phyloP scores from a whole-genome alignment of 2,797 vertebrate genomes.

The Sandelia bainsii region DNA sequence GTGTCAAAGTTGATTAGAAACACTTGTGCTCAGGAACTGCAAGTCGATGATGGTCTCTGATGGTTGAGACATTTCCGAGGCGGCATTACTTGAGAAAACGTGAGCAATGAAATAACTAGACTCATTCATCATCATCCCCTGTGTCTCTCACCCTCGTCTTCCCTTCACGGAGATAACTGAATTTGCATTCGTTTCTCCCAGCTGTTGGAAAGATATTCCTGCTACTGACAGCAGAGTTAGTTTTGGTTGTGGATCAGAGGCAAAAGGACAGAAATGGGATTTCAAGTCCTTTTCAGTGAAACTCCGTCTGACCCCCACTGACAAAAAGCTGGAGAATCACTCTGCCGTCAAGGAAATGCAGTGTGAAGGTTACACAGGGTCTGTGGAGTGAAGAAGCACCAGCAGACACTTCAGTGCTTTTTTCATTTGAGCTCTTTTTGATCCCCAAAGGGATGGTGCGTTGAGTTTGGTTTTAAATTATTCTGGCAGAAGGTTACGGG shows the following conservation, averaged over 20 bases:
- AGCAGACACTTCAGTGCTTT: slow-evolving; percentile 25
- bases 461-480: slow-evolving; percentile 41
- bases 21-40: slow-evolving; percentile 16
- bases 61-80: slow-evolving; percentile 9
- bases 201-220: slow-evolving; percentile 63
- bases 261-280: slow-evolving; percentile 64
- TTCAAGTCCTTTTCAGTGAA: slow-evolving; percentile 64
- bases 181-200: slow-evolving; percentile 69
- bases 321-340: slow-evolving; percentile 63
- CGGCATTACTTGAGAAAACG: slow-evolving; percentile 11
- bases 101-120: slow-evolving; percentile 38
- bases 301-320: slow-evolving; percentile 58
- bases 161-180: slow-evolving; percentile 50
- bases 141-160: slow-evolving; percentile 20
- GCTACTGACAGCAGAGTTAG: slow-evolving; percentile 66
- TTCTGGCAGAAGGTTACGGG: slow-evolving; percentile 49
- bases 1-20: slow-evolving; percentile 21
- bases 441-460: slow-evolving; percentile 19
- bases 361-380: slow-evolving; percentile 47
- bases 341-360: slow-evolving; percentile 52
- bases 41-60: slow-evolving; percentile 3
- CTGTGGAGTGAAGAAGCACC: slow-evolving; percentile 40
- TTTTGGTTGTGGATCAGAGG: slow-evolving; percentile 75
- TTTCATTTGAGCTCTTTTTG: slow-evolving; percentile 42
- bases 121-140: slow-evolving; percentile 10